Evolutionary conservation across 2,113 vertebrate genomes (phyloP).

Genomic region (Felis catus): F.catus_Fca126_mat1.0 CM031418.1:141242001-141242500

Average conservation of each 20-base stretch:
- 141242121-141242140: too few species aligned
- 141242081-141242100: too few species aligned
- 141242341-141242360: not conserved
- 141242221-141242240: not conserved
- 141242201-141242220: too few species aligned
- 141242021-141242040: not conserved
- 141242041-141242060: too few species aligned
- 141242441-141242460: rapidly evolving
- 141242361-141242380: not conserved
- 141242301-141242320: not conserved
- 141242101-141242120: too few species aligned
- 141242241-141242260: rapidly evolving
- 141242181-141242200: too few species aligned
- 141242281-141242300: not conserved
- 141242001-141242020: not conserved
- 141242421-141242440: not conserved
- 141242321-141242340: not conserved
- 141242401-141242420: not conserved
- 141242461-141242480: not conserved
- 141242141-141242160: too few species aligned
- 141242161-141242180: too few species aligned
- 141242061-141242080: too few species aligned
- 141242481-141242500: not conserved
- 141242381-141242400: too few species aligned
- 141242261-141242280: not conserved